Conservation (phyloP, 2,797 vertebrate genomes). For the Sphenodon punctatus region DNA sequence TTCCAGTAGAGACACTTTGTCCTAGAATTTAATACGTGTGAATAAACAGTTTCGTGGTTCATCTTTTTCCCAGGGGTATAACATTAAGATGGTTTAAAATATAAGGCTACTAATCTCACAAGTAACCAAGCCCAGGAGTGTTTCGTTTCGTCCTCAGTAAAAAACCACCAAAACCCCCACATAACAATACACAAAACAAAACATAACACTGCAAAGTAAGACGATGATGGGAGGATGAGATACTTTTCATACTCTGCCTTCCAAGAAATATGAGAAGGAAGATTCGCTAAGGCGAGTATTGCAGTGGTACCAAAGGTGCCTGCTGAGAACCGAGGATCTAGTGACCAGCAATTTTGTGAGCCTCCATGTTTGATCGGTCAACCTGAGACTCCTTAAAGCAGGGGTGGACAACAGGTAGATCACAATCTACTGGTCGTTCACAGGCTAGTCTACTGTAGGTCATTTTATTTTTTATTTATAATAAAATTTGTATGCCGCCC, state of each 20-base stretch:
- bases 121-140: slow-evolving; percentile 23
- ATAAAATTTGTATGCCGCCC: no score
- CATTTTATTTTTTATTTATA: no score
- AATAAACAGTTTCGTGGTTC: background rate
- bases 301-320: background rate
- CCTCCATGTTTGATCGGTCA: no score
- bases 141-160: no score
- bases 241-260: background rate
- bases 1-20: slow-evolving; percentile 23
- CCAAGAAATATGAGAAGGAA: background rate
- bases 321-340: background rate
- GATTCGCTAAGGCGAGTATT: background rate
- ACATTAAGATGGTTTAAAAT: slow-evolving; percentile 13
- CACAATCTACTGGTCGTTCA: no score
- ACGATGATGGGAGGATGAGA: background rate
- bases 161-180: no score
- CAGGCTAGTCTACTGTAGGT: no score
- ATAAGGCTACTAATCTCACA: background rate
- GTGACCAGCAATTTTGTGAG: no score
- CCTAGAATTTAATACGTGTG: background rate
- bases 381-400: no score
- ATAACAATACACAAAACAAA: no score
- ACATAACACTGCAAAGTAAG: slow-evolving; percentile 10
- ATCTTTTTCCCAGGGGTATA: slow-evolving; percentile 58
- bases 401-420: no score